Conservation (phyloP, 2,113 vertebrate genomes). For the Puma concolor region DNA sequence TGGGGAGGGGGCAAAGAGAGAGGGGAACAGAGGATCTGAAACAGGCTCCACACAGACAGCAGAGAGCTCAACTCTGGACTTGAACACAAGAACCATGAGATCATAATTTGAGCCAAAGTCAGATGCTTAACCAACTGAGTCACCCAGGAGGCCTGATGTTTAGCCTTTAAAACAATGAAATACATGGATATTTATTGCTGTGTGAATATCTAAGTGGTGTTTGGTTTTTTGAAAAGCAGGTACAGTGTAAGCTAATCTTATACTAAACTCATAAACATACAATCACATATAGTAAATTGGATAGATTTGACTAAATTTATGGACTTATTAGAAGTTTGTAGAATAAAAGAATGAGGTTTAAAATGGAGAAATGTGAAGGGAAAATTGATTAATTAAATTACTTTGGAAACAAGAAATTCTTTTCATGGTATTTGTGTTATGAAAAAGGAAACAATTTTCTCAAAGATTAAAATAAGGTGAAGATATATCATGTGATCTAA, state of each 20-base stretch:
- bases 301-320: constrained; percentile 52
- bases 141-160: neutral
- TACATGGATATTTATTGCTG: constrained; percentile 58
- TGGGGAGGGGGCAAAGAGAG: too few relatives aligned
- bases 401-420: neutral
- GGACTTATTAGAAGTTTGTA: constrained; percentile 49
- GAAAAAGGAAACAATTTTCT: constrained; percentile 36
- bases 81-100: too few relatives aligned
- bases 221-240: constrained; percentile 31
- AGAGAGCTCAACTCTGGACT: too few relatives aligned
- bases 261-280: constrained; percentile 35
- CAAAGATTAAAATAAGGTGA: constrained; percentile 6
- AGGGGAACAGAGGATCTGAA: too few relatives aligned
- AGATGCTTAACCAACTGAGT: too few relatives aligned
- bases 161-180: constrained; percentile 30
- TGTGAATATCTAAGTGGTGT: constrained; percentile 34
- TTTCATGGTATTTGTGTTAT: neutral
- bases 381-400: constrained; percentile 19
- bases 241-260: constrained; percentile 51
- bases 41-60: too few relatives aligned
- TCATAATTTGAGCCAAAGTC: too few relatives aligned
- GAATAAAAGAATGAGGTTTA: constrained; percentile 1
- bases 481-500: neutral
- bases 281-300: constrained; percentile 36
- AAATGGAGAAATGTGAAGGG: constrained; percentile 22